Percentiles rank a stretch among this genome's conserved stretches.
phyloP scores from a whole-genome alignment of 2,888 invertebrate genomes.

The Parthenolecanium corni region DNA sequence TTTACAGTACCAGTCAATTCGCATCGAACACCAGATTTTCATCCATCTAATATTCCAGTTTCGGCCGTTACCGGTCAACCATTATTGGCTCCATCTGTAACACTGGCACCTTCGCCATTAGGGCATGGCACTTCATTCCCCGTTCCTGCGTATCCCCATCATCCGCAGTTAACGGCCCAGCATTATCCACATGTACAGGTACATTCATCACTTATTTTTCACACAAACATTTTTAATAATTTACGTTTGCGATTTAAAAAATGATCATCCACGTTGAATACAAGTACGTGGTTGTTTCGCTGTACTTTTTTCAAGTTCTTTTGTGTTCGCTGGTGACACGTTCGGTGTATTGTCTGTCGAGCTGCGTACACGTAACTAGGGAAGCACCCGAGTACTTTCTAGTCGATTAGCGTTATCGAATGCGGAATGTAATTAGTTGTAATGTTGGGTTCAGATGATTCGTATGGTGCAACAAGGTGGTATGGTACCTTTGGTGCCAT shows the following conservation, averaged over 20 bases:
- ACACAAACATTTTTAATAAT: background rate
- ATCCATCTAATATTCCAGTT: constrained; percentile 47
- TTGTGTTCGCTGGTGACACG: too few relatives aligned
- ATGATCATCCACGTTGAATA: background rate
- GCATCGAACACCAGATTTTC: constrained; percentile 21
- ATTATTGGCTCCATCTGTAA: constrained; percentile 64
- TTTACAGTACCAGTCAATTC: constrained; percentile 3
- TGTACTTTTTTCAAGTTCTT: too few relatives aligned
- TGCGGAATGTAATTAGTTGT: too few relatives aligned
- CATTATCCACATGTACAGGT: constrained; percentile 39
- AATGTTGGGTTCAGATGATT: constrained; percentile 41
- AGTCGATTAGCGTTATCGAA: too few relatives aligned
- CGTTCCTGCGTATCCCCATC: constrained; percentile 36
- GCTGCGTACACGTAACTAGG: too few relatives aligned
- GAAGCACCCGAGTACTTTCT: too few relatives aligned
- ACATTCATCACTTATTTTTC: too few relatives aligned
- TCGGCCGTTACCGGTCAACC: constrained; percentile 70
- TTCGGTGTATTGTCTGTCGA: too few relatives aligned
- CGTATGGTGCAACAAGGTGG: constrained; percentile 44
- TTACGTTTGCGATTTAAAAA: background rate
- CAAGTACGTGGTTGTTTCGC: background rate
- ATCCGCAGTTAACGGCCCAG: constrained; percentile 37
- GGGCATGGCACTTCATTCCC: constrained; percentile 34
- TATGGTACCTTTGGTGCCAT: constrained; percentile 36
- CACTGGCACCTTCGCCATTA: constrained; percentile 42